These are phyloP conservation scores for Sarcoramphus papa DNA, from an alignment of 2,797 vertebrate genomes.

Conservation along the genomic window DNA sequence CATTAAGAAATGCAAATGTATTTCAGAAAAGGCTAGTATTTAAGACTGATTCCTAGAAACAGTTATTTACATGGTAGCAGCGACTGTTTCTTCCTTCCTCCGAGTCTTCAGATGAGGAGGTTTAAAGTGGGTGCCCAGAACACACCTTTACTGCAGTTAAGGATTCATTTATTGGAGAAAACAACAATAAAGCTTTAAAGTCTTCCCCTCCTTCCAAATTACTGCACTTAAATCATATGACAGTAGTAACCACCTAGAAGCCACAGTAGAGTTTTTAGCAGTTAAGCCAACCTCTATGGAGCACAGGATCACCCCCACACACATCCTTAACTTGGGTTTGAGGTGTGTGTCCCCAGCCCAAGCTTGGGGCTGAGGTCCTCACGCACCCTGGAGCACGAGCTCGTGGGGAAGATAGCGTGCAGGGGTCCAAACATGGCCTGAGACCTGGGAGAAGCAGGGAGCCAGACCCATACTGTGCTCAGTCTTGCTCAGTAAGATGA, in stretches of 20 bases:
- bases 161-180: background rate
- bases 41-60: background rate
- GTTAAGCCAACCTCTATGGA: background rate
- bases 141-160: background rate
- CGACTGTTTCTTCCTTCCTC: background rate
- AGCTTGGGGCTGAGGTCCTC: background rate
- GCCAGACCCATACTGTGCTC: background rate
- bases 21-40: background rate
- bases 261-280: background rate
- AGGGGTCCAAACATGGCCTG: background rate
- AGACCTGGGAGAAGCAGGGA: background rate
- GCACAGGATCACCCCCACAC: background rate
- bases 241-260: background rate
- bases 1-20: background rate
- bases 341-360: background rate
- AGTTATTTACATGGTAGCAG: background rate
- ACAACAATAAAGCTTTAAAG: background rate
- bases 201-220: background rate
- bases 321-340: background rate
- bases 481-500: background rate
- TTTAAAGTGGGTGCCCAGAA: background rate
- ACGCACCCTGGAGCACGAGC: background rate
- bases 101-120: background rate
- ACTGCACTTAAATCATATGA: background rate
- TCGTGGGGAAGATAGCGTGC: fast-evolving